A percentile compares a stretch with the other conserved stretches of the same genome.
phyloP scores from a whole-genome alignment of 1,140 invertebrate species.

The Listronotus oregonensis region DNA sequence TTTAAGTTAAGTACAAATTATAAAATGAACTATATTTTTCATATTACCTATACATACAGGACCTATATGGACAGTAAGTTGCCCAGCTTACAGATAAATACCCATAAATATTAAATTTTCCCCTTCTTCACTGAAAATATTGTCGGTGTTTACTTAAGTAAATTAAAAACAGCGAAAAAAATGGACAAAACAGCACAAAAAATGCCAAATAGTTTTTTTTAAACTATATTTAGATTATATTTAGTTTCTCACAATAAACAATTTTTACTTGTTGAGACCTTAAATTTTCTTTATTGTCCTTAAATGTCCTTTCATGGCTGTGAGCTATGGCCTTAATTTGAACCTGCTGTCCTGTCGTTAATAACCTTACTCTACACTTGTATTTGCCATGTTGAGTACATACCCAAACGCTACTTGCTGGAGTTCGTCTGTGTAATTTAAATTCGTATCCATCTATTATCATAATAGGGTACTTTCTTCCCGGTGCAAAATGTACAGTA shows the following conservation, averaged over 20 bases:
- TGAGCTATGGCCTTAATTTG: slow-evolving; percentile 7
- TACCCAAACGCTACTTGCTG: slow-evolving; percentile 5
- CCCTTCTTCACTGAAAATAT: too few species aligned
- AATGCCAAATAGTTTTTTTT: too few species aligned
- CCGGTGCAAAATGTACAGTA: slow-evolving; percentile 6
- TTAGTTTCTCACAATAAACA: slow-evolving; percentile 1
- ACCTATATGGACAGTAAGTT: too few species aligned
- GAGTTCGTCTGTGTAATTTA: not conserved
- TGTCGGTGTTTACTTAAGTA: too few species aligned
- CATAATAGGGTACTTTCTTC: slow-evolving; percentile 17
- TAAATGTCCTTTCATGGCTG: slow-evolving; percentile 9
- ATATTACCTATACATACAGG: too few species aligned
- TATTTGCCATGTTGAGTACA: slow-evolving; percentile 9
- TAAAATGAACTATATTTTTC: too few species aligned
- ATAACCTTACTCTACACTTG: slow-evolving; percentile 8
- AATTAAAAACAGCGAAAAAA: too few species aligned
- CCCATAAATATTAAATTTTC: too few species aligned
- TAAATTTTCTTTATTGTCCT: slow-evolving; percentile 8
- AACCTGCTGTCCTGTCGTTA: slow-evolving; percentile 9
- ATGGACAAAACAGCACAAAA: too few species aligned
- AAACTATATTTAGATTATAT: too few species aligned
- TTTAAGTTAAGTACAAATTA: too few species aligned
- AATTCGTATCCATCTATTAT: slow-evolving; percentile 21
- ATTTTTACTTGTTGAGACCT: not conserved
- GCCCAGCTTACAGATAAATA: too few species aligned